Conservation (phyloP, 2,113 vertebrate species). For the Orientallactaga bullata region DNA sequence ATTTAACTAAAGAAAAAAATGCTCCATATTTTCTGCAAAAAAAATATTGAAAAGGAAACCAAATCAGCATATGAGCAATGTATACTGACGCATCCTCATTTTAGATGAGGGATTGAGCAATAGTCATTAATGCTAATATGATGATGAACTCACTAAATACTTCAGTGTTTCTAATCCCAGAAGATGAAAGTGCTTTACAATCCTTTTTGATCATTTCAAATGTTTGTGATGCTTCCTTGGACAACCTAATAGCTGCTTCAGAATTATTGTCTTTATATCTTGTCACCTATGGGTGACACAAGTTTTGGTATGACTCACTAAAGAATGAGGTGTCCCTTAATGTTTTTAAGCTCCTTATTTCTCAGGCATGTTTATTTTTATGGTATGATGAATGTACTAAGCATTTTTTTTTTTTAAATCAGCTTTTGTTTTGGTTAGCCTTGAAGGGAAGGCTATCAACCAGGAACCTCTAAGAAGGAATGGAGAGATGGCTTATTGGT, state of each 20-base stretch:
- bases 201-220: slow-evolving; percentile 3
- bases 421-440: slow-evolving; percentile 10
- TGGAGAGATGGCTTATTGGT: too few relatives aligned
- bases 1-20: not conserved
- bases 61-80: not conserved
- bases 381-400: not conserved
- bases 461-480: not conserved
- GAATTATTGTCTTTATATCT: not conserved
- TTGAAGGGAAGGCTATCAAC: not conserved
- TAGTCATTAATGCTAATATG: not conserved
- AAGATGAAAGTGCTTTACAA: slow-evolving; percentile 47
- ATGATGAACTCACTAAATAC: not conserved
- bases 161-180: slow-evolving; percentile 22
- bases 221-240: not conserved
- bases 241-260: slow-evolving; percentile 23
- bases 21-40: slow-evolving; percentile 24
- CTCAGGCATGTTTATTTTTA: slow-evolving; percentile 13
- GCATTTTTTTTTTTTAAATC: not conserved
- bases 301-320: not conserved
- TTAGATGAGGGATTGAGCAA: not conserved
- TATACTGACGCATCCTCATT: not conserved
- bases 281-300: not conserved
- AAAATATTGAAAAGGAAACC: slow-evolving; percentile 38
- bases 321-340: not conserved
- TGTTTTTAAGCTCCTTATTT: not conserved